These are phyloP conservation scores for Folsomia manolachei DNA, from an alignment of 2,888 invertebrate genomes.

Conservation along the genomic window DNA sequence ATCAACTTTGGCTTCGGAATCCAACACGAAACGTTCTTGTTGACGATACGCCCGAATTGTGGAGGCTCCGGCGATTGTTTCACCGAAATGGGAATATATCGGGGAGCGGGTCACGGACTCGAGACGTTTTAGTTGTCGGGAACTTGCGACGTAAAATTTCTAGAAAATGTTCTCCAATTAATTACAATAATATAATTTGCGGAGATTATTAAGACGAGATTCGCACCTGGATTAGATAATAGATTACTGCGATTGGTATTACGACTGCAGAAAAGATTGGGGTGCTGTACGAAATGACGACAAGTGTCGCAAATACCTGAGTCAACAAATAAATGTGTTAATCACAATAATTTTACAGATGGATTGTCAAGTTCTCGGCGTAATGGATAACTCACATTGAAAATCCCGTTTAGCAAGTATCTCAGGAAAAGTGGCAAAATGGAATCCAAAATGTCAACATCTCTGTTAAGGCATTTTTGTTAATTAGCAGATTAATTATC, in stretches of 20 bases:
- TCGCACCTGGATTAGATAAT: slow-evolving; percentile 69
- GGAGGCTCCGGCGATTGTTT: slow-evolving; percentile 56
- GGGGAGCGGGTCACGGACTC: slow-evolving; percentile 61
- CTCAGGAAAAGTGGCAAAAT: slow-evolving; percentile 41
- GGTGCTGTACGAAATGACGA: slow-evolving; percentile 82
- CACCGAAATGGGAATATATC: slow-evolving; percentile 60
- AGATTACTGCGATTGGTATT: slow-evolving; percentile 73
- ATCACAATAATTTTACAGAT: not conserved
- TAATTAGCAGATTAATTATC: too few species aligned
- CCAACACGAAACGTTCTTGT: slow-evolving; percentile 54
- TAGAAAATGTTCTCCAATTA: slow-evolving; percentile 51
- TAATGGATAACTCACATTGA: slow-evolving; percentile 21
- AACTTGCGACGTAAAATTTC: slow-evolving; percentile 59
- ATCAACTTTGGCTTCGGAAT: slow-evolving; percentile 58
- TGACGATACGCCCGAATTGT: slow-evolving; percentile 53
- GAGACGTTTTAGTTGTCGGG: slow-evolving; percentile 60
- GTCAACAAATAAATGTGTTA: too few species aligned
- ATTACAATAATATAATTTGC: not conserved
- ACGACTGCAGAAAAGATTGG: slow-evolving; percentile 76
- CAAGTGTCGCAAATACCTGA: slow-evolving; percentile 73
- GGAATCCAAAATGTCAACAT: slow-evolving; percentile 51
- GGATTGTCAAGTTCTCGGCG: not conserved
- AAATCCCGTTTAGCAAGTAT: slow-evolving; percentile 28
- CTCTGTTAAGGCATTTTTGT: too few species aligned
- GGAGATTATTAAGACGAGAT: not conserved